Evolutionary conservation across 1,140 invertebrate genomes (phyloP), one percentile per base, ranked within the genome.

Genomic region (Aphidius gifuensis): DNA sequence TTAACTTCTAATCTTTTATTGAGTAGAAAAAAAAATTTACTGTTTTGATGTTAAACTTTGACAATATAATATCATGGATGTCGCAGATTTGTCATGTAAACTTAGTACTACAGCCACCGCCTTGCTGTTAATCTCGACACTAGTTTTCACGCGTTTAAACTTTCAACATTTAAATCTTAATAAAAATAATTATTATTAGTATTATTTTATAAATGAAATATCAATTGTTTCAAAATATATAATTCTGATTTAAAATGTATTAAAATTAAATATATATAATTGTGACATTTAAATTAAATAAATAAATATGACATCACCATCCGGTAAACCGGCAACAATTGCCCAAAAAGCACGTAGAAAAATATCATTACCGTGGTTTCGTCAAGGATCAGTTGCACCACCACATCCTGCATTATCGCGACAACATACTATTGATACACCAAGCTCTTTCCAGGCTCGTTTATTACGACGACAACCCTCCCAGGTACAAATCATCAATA

Each of bases 351-450:
- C 86, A 64, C 85, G 89, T 55, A 85, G 92, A 61, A 94, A 93
- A 80, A 93, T 94, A 68, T 93, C 91, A 48, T 80, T 94, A 71
- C 92, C 92, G 49, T 94, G 92, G 92, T 93, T 93, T 78, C 84
- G 90, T 51, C 90, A 92, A 78, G 85, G 84, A 61, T 92, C 90
- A 42, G 85, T 90, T 62, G 83, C 84, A 69, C 83, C 86, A 66
- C 82, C 86, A 43, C 89, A 91, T 73, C 85, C 87, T 61, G 82
- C 83, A 45, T 85, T 93, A 39, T 85, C 90, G 45, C 85, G 92
- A 23, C 92, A 94, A 77, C 91, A 93, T 73, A 94, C 92, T 77
- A 93, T 94, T 82, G 92, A 94, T 82, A 91, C 91, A 63, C 92
- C 92, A 67, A 85, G 89, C 72, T 91, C 90, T 47, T 91, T 92